Evolutionary conservation across 30 jellyfish, hydroid and myxozoan species (phyloP), one percentile per base, ranked within the genome.

Genomic region (Cassiopea andromeda): DNA sequence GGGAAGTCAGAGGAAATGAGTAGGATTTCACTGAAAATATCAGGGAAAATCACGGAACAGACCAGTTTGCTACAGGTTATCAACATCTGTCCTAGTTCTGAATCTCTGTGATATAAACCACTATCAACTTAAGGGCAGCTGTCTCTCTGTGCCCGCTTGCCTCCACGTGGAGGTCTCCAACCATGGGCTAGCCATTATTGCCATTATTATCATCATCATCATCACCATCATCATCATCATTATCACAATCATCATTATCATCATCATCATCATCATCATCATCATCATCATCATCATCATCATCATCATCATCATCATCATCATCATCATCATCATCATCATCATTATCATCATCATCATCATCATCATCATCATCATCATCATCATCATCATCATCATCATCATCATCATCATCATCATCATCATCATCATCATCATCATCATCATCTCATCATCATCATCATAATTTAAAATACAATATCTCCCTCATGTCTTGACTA

Each of bases 291-390:
- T 64, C 73, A 64, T 64, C 73, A 64, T 64, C 73, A 64, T 7
- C 73, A 64, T 64, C 73, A 64, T 64, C 43, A 64, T 64, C 73
- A 64, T 64, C 73, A 64, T 7, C 43, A 64, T 64, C 27, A 64
- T 64, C 73, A 64, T 4, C 73, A 64, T 64, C 73, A 64, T 64
- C 73, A 17, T 4, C 73, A 64, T 64, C 73, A 64, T 64, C 43
- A 9, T 64, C 64, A 54, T 6, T 0, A 54, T 54, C 12, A 54
- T 54, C 64, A 54, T 54, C 64, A 64, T 7, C 27, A 64, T 64
- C 73, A 64, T 64, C 73, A 61, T 61, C 73, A 61, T 61, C 73
- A 61, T 61, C 73, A 61, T 61, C 73, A 61, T 61, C 73, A 61
- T 61, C 73, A 61, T 61, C 73, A 61, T 61, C 19, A 61, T 61